Evolutionary conservation across 1,140 invertebrate genomes (phyloP).

Genomic region (Drosophila bocki): DNA sequence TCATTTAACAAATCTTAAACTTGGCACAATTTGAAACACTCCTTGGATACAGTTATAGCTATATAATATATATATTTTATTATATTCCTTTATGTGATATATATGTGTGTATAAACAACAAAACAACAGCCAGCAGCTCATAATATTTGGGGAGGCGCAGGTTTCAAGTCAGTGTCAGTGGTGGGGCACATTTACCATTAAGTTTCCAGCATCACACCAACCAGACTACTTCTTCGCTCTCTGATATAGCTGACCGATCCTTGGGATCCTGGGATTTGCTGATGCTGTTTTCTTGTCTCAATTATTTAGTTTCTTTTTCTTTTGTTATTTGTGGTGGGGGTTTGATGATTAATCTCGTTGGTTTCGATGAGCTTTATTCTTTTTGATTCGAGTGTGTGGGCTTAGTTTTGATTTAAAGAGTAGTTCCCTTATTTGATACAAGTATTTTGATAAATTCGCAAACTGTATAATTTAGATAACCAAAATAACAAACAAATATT

Average conservation of each 20-base stretch:
- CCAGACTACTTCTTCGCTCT: constrained; percentile 32
- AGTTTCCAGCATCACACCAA: constrained; percentile 50
- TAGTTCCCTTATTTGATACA: constrained; percentile 35
- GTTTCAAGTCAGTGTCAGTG: constrained; percentile 62
- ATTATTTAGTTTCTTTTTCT: neutral
- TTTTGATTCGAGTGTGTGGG: constrained; percentile 31
- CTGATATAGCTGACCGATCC: constrained; percentile 19
- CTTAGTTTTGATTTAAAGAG: constrained; percentile 33
- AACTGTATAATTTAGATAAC: constrained; percentile 12
- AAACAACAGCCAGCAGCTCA: constrained; percentile 76
- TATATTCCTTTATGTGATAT: constrained; percentile 35
- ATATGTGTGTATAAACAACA: constrained; percentile 58
- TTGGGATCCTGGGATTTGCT: constrained; percentile 25
- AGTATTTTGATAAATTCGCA: constrained; percentile 40
- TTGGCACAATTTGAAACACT: constrained; percentile 60
- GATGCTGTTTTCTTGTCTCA: constrained; percentile 31
- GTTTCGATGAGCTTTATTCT: constrained; percentile 24
- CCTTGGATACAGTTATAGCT: constrained; percentile 44
- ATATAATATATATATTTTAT: constrained; percentile 54
- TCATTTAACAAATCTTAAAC: neutral
- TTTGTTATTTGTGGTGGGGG: constrained; percentile 20
- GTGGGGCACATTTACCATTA: constrained; percentile 67
- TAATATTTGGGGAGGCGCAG: constrained; percentile 54
- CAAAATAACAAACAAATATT: constrained; percentile 34
- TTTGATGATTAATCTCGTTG: constrained; percentile 47